Base-by-base conservation (phyloP, 2,888 invertebrate genomes). In the Operophtera brumata region DNA sequence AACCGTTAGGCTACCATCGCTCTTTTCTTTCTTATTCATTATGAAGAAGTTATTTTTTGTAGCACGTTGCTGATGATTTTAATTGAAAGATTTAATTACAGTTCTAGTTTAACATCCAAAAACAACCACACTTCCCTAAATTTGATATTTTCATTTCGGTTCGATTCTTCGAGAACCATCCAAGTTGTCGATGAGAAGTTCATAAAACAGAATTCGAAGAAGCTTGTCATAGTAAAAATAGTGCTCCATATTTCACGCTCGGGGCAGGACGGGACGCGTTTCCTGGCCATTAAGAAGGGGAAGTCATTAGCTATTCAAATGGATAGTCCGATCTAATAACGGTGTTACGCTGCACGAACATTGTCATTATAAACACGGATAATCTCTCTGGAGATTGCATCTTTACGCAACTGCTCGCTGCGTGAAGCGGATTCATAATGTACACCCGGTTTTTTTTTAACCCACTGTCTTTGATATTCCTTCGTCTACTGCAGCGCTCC, bases 301-400 rank as follows among this genome's bases (percentile, higher is more conserved):
- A 86, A 86, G 77, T 81, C 82, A 83, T 85, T 84, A 83, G 72
- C 65, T 70, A 83, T 83, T 80, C 78, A 72, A 80, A 78, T 73
- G 69, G 74, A 73, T 77, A 69, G 74, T 67, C 71, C 73, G 77
- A 79, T 80, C 77, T 81, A 80, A 80, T 84, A 84, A 82, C 79
- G 77, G 78, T 73, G 74, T 79, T 83, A 79, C 73, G 77, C 69
- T 70, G 76, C 69, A 62, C 63, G 61, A 66, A 64, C 71, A 78
- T 79, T 75, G 75, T 73, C 77, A 80, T 81, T 83, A 81, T 76
- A 77, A 75, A 75, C 75, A 74, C 75, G 73, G 71, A 70, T 73
- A 69, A 75, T 69, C 67, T 73, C 78, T 71, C 68, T 48, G 68
- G 76, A 82, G 79, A 82, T 79, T 78, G 71, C 71, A 75, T 74